Evolutionary conservation across 2,113 vertebrate species (phyloP).

Genomic region (Mobula birostris): DNA sequence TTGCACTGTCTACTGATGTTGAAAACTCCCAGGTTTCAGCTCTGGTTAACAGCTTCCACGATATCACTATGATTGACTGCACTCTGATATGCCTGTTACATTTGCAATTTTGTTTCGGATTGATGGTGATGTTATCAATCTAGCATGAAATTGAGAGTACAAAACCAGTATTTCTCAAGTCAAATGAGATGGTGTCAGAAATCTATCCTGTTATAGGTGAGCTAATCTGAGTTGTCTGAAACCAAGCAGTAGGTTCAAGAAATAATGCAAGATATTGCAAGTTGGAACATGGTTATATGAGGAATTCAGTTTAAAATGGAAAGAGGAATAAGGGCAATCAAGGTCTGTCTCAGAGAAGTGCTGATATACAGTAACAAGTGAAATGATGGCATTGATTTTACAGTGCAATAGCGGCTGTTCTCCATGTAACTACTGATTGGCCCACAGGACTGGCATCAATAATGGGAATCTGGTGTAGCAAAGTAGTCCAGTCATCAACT

Average conservation of each 20-base stretch:
- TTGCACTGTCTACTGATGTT: not conserved
- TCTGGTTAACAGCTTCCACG: not conserved
- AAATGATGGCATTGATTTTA: not conserved
- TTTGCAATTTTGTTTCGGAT: constrained; percentile 5
- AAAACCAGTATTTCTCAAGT: constrained; percentile 5
- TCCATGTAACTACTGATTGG: too few relatives aligned
- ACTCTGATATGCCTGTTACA: not conserved
- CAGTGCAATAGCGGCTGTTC: too few relatives aligned
- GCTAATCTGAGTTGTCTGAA: not conserved
- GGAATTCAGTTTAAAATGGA: not conserved
- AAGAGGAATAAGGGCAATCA: not conserved
- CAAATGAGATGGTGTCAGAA: not conserved
- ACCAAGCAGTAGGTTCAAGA: not conserved
- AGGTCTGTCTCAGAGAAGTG: not conserved
- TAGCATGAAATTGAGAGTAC: constrained; percentile 21
- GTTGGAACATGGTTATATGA: not conserved
- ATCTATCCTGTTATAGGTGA: not conserved
- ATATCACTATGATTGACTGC: not conserved
- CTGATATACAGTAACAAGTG: not conserved
- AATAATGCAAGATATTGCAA: not conserved
- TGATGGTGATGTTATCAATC: constrained; percentile 9
- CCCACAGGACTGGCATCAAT: too few relatives aligned
- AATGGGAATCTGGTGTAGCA: too few relatives aligned
- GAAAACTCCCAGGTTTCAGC: not conserved
- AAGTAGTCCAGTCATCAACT: too few relatives aligned